Evolutionary conservation across 2,797 vertebrate genomes (phyloP), one percentile per base, ranked within the genome.

Genomic region (Myotis findleyi): DNA sequence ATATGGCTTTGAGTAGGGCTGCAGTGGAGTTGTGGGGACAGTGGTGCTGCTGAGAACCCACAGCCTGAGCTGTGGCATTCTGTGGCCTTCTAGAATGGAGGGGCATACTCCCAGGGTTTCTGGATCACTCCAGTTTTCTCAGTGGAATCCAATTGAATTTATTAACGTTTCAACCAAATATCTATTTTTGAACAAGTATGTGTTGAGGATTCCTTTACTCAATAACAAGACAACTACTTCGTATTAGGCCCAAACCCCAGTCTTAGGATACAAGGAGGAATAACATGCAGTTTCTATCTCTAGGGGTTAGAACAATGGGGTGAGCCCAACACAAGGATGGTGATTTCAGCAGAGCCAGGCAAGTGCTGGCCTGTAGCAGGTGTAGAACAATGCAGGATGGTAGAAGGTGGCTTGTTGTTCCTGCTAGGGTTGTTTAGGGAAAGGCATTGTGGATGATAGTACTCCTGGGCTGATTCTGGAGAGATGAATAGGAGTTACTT

Each of bases 391-490:
- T 2, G 0, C 12, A 27, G 5, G 30, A 6, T 4, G 5, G 1
- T 14, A 16, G 25, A 5, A 25, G 6, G 12, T 36, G 49, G 5
- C 0, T 0, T 6, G 23, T 38, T 0, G 0, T 10, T 4, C n/a
- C 11, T 38, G 14, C 3, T 3, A 25, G 3, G 5, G 16, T 5
- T 7, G 36, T 18, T 3, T 36, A 2, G 6, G 57, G 20, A 59
- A 23, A 30, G 27, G 13, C 11, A 3, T 18, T 55, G 11, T 12
- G 33, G 21, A 14, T 23, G 36, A 5, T n/a, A 9, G 23, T 0
- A 13, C 7, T 13, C 3, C 8, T 53, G 51, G 90, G 18, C 36
- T 53, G 18, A 36, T 68, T 23, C 81, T 76, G 64, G 23, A 36
- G 51, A 38, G 41, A n/a, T 1, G 3, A 68, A 5, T 12, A 38